A percentile compares a stretch with the other conserved stretches of the same genome.
Evolutionary conservation across 2,113 vertebrate species (phyloP).

Genomic region (Ciconia stormi): DNA sequence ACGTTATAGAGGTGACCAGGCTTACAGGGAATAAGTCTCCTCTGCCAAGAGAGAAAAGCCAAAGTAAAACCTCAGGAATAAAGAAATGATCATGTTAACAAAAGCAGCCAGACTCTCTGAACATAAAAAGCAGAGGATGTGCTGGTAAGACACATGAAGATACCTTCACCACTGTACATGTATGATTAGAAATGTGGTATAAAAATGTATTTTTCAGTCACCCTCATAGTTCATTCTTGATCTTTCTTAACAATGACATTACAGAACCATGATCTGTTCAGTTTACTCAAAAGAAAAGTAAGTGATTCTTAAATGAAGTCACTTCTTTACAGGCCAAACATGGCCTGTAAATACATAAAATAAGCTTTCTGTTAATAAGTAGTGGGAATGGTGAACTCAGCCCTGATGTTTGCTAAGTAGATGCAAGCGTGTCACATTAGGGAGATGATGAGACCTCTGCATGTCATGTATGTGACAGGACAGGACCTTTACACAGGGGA

Average conservation of each 20-base stretch:
- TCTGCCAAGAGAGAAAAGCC: not conserved
- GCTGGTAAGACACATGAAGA: not conserved
- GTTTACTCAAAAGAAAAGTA: not conserved
- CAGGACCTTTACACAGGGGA: not conserved
- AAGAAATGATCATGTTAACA: fast-evolving
- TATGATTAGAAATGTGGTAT: not conserved
- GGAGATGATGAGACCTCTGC: not conserved
- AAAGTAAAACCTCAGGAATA: not conserved
- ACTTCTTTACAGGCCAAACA: not conserved
- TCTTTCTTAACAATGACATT: not conserved
- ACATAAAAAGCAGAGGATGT: not conserved
- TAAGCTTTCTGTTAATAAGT: not conserved
- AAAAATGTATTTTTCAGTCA: not conserved
- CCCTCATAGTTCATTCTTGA: not conserved
- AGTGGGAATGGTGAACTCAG: not conserved
- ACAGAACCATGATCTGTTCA: not conserved
- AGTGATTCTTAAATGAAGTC: not conserved
- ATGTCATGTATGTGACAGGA: not conserved
- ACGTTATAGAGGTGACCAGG: not conserved
- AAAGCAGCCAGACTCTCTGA: not conserved
- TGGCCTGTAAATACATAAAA: not conserved
- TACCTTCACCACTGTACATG: not conserved
- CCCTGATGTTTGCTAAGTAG: not conserved
- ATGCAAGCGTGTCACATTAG: not conserved
- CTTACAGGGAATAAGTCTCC: not conserved